Percentiles rank a stretch among this genome's conserved stretches.
phyloP scores from a whole-genome alignment of 2,888 invertebrate genomes.

The Liodrosophila aerea region DNA sequence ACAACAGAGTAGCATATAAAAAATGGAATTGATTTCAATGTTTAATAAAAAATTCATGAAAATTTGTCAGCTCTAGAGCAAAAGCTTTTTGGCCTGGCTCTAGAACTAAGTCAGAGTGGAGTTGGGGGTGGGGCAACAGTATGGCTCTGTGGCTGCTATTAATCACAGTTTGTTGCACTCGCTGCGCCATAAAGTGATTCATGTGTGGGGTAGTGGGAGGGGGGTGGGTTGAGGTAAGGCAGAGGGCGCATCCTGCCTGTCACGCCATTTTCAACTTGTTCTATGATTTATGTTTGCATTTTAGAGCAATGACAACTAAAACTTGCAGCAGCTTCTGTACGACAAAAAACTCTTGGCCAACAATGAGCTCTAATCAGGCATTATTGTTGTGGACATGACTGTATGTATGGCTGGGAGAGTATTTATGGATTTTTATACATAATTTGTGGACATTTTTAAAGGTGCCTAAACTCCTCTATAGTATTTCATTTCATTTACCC shows the following conservation, averaged over 20 bases:
- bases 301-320: constrained; percentile 64
- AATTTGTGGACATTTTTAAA: too few relatives aligned
- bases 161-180: constrained; percentile 79
- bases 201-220: constrained; percentile 44
- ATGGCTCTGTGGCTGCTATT: constrained; percentile 61
- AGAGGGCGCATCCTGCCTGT: constrained; percentile 70
- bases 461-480: too few relatives aligned
- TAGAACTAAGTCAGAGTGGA: constrained; percentile 2
- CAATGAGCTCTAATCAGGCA: constrained; percentile 56
- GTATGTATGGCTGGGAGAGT: too few relatives aligned
- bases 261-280: constrained; percentile 60
- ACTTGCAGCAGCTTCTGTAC: constrained; percentile 22
- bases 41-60: constrained; percentile 79
- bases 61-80: constrained; percentile 73
- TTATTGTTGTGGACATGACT: constrained; percentile 1
- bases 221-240: background rate
- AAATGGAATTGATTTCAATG: constrained; percentile 76
- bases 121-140: background rate
- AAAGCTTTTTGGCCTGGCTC: constrained; percentile 44
- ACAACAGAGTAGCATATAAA: constrained; percentile 14
- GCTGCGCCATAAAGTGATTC: constrained; percentile 75
- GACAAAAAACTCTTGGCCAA: constrained; percentile 15
- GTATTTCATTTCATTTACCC: background rate
- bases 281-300: constrained; percentile 72
- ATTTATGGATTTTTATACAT: too few relatives aligned